Conservation (phyloP, 2,113 vertebrate species). For the Prinia subflava region DNA sequence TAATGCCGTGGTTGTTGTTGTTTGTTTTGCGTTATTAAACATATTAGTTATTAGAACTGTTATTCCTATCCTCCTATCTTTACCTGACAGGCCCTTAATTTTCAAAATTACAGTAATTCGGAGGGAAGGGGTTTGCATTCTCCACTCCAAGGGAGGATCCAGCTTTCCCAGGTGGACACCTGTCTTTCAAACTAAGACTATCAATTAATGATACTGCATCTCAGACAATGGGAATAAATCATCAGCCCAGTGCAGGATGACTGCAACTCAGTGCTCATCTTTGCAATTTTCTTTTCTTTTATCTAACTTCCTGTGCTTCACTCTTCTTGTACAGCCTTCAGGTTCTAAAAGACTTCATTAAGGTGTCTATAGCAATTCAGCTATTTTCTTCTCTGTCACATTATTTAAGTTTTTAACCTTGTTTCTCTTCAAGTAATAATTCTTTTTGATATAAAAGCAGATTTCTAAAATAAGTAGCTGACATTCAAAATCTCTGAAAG, state of each 20-base stretch:
- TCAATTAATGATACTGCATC: not conserved
- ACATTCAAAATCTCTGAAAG: not conserved
- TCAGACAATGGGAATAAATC: not conserved
- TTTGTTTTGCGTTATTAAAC: too few species aligned
- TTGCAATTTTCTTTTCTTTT: not conserved
- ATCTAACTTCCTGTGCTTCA: not conserved
- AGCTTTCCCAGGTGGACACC: not conserved
- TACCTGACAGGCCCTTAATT: not conserved
- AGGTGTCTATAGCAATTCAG: not conserved
- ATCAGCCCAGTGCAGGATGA: not conserved
- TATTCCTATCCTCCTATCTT: not conserved
- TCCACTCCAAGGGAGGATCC: not conserved
- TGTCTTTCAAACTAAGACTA: not conserved
- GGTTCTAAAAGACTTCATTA: not conserved
- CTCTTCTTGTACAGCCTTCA: not conserved
- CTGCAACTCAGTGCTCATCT: not conserved
- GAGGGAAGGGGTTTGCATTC: not conserved
- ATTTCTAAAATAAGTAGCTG: not conserved
- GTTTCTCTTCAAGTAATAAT: not conserved
- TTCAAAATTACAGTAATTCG: not conserved
- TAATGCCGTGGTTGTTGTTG: too few species aligned
- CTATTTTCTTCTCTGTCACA: not conserved
- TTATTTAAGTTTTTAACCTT: not conserved
- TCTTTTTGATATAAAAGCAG: not conserved
- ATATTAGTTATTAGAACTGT: too few species aligned